These are phyloP conservation scores for Ormyrus thymus DNA, from an alignment of 2,888 invertebrate species.

Conservation along the genomic window DNA sequence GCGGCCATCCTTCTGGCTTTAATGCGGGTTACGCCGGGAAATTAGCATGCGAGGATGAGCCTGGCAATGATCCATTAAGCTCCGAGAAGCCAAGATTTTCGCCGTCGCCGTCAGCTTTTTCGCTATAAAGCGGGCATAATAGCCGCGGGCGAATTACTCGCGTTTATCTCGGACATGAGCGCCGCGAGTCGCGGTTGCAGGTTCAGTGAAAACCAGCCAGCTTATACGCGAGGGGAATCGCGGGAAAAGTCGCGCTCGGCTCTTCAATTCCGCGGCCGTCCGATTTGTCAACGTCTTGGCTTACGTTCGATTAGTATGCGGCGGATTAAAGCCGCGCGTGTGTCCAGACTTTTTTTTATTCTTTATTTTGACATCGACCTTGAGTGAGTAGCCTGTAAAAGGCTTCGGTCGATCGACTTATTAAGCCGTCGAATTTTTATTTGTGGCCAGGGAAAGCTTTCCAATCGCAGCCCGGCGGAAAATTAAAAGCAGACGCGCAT, in stretches of 20 bases:
- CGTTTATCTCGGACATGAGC: background rate
- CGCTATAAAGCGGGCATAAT: background rate
- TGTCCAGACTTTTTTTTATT: no score
- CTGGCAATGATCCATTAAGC: slow-evolving; percentile 50
- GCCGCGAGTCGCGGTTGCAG: background rate
- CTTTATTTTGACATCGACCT: no score
- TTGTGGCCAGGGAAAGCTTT: background rate
- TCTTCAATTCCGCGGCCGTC: slow-evolving; percentile 23
- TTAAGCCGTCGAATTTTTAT: background rate
- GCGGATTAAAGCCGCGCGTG: background rate
- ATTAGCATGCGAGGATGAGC: slow-evolving; percentile 41
- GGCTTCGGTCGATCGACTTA: no score
- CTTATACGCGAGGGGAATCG: background rate
- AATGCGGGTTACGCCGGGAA: background rate
- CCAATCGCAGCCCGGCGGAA: no score
- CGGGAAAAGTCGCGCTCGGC: background rate
- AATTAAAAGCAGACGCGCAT: no score
- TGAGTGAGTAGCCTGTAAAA: no score
- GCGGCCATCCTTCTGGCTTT: no score
- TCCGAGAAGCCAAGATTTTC: background rate
- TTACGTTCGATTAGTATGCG: slow-evolving; percentile 34
- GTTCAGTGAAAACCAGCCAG: slow-evolving; percentile 4
- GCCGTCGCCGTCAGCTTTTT: background rate
- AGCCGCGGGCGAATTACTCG: background rate
- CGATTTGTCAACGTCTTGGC: slow-evolving; percentile 38